phyloP scores from a whole-genome alignment of 2,888 invertebrate species.

The Pyrocoelia pectoralis region DNA sequence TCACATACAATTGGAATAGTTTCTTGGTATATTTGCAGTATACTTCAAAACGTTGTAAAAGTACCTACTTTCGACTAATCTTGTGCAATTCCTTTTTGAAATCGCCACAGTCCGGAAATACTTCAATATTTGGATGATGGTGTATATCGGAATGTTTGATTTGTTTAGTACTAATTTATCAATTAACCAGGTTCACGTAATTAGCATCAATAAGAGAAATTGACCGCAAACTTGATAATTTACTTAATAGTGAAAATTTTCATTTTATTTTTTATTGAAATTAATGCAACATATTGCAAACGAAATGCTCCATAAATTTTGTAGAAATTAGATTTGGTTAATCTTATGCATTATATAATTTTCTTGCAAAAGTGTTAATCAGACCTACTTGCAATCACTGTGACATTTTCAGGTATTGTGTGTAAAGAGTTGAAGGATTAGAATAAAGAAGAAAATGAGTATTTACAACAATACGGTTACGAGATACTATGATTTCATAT shows the following conservation, averaged over 20 bases:
- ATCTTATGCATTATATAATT: background rate
- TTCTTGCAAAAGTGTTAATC: too few relatives aligned
- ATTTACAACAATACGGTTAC: slow-evolving; percentile 69
- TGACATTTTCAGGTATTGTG: slow-evolving; percentile 2
- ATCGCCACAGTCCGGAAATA: too few relatives aligned
- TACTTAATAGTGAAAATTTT: background rate
- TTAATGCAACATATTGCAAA: slow-evolving; percentile 5
- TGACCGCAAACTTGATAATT: background rate
- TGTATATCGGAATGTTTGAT: background rate
- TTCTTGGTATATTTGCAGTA: slow-evolving; percentile 9
- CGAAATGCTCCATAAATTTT: too few relatives aligned
- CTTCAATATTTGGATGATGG: background rate
- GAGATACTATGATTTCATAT: slow-evolving; percentile 65
- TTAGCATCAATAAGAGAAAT: background rate
- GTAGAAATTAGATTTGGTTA: background rate
- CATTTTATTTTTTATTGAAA: background rate
- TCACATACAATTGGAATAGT: slow-evolving; percentile 4
- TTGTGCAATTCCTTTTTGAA: background rate
- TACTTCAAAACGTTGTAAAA: slow-evolving; percentile 6
- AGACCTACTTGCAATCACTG: too few relatives aligned
- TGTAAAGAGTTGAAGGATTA: background rate
- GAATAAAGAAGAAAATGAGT: slow-evolving; percentile 57
- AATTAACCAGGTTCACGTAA: background rate
- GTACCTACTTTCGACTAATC: background rate
- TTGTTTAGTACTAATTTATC: background rate